Evolutionary conservation across 2,113 vertebrate species (phyloP).

Genomic region (Datnioides undecimradiatus): DNA sequence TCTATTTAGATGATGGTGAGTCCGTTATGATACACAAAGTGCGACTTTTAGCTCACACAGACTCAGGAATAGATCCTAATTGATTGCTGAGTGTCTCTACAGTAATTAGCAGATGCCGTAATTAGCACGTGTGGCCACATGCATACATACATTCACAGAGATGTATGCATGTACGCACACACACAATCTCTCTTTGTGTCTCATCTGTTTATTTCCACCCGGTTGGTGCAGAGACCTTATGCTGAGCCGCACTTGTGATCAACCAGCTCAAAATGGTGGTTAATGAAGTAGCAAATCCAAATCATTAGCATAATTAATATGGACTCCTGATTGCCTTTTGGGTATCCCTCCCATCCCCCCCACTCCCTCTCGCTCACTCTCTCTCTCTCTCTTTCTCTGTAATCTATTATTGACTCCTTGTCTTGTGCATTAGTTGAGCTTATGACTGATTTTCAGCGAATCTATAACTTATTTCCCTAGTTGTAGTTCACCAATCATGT

Average conservation of each 20-base stretch:
- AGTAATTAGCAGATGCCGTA: conserved; percentile 76
- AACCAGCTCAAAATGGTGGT: conserved; percentile 72
- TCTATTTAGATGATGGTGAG: not conserved
- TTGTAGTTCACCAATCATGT: conserved; percentile 36
- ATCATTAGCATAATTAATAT: conserved; percentile 82
- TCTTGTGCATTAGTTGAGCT: conserved; percentile 54
- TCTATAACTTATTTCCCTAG: conserved; percentile 60
- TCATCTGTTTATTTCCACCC: conserved; percentile 27
- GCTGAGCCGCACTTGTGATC: conserved; percentile 62
- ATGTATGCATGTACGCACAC: conserved; percentile 20
- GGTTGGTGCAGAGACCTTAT: conserved; percentile 58
- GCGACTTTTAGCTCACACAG: not conserved
- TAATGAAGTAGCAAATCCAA: conserved; percentile 84
- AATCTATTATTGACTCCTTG: conserved; percentile 64
- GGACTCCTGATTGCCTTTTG: conserved; percentile 72
- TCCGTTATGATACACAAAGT: conserved; percentile 5
- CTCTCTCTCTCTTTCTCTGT: conserved; percentile 18
- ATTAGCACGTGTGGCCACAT: conserved; percentile 62
- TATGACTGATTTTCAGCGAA: conserved; percentile 66
- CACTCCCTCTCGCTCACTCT: conserved; percentile 5
- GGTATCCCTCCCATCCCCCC: conserved; percentile 30
- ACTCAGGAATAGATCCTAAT: conserved; percentile 44
- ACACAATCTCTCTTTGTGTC: conserved; percentile 10
- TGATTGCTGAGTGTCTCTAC: conserved; percentile 67
- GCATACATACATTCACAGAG: conserved; percentile 24